phyloP scores from a whole-genome alignment of 2,797 vertebrate genomes.

The Micromesistius poutassou region DNA sequence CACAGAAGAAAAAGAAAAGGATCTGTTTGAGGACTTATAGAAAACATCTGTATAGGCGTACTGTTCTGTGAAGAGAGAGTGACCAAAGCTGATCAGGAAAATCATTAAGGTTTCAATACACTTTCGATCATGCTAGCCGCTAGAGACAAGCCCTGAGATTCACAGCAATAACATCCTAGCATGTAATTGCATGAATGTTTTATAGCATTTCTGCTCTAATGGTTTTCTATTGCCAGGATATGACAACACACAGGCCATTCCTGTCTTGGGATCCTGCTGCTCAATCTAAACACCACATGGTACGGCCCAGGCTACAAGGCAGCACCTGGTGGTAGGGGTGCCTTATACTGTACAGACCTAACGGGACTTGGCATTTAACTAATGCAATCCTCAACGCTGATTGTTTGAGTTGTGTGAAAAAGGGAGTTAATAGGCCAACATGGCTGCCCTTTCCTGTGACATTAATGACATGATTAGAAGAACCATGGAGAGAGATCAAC shows the following conservation, averaged over 20 bases:
- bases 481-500: neutral
- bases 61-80: too few relatives aligned
- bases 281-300: neutral
- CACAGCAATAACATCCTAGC: neutral
- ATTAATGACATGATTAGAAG: constrained; percentile 1
- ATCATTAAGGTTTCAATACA: neutral
- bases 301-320: too few relatives aligned
- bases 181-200: too few relatives aligned
- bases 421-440: neutral
- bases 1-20: neutral
- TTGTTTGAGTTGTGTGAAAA: neutral
- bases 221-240: too few relatives aligned
- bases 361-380: neutral
- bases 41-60: neutral
- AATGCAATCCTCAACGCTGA: neutral
- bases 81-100: neutral
- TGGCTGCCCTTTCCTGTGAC: neutral
- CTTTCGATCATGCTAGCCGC: neutral
- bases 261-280: too few relatives aligned
- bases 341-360: neutral
- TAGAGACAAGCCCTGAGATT: neutral
- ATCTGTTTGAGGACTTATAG: neutral
- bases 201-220: too few relatives aligned
- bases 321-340: neutral
- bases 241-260: too few relatives aligned